phyloP scores from a whole-genome alignment of 2,797 vertebrate genomes.

The Gymnodraco acuticeps region DNA sequence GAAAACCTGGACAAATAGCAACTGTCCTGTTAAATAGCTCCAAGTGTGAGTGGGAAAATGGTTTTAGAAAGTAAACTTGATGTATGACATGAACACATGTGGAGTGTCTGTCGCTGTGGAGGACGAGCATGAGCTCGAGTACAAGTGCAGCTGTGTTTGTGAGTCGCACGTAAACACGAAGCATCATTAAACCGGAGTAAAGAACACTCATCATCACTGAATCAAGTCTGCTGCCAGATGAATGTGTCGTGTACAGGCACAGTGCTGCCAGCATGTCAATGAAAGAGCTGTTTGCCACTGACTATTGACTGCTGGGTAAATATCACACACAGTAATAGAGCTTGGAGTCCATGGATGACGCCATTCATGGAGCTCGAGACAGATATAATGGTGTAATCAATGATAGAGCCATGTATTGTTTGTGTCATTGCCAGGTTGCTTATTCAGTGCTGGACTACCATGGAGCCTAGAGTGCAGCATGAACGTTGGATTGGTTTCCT shows the following conservation, averaged over 20 bases:
- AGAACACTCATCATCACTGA: conserved; percentile 9
- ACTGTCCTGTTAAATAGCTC: too few species aligned
- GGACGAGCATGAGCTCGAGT: neutral
- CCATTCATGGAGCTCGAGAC: neutral
- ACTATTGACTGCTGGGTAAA: conserved; percentile 69
- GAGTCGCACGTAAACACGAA: conserved; percentile 8
- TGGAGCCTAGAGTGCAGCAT: neutral
- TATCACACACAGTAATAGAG: conserved; percentile 36
- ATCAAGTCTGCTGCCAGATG: conserved; percentile 7
- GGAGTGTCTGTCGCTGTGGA: neutral
- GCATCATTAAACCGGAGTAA: conserved; percentile 12
- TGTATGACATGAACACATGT: conserved; percentile 6
- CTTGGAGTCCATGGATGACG: conserved; percentile 28
- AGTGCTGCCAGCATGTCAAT: conserved; percentile 23
- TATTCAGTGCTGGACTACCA: neutral
- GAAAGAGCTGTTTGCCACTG: conserved; percentile 37
- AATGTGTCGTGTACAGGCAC: neutral
- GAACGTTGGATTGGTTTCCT: neutral
- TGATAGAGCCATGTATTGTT: conserved; percentile 21
- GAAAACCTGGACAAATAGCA: too few species aligned
- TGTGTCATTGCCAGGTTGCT: conserved; percentile 19
- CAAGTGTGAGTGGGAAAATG: neutral
- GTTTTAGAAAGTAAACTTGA: neutral
- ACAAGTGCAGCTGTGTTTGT: conserved; percentile 58
- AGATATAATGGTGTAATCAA: conserved; percentile 48